Evolutionary conservation across 2,888 invertebrate genomes (phyloP), one percentile per base, ranked within the genome.

Genomic region (Chromoteleia sp.): DNA sequence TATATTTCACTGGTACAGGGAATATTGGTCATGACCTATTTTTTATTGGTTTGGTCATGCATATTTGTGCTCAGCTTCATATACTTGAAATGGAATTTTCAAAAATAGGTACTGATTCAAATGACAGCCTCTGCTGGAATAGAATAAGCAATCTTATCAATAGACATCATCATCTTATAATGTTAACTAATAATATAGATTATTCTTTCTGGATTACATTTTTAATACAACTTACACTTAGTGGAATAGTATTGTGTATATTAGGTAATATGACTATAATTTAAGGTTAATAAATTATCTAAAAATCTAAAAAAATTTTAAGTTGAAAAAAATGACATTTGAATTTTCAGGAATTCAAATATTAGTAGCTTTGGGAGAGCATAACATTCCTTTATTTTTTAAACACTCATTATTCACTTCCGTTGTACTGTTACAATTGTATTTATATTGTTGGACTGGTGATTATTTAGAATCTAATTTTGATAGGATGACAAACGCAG

Each of bases 41-140:
- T 56, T 85, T 91, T 39, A 89, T 90, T 41, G 85, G 86, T 10
- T 63, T 89, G 4, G 75, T 87, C 1, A 88, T 90, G 86, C 89
- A 91, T 19, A 63, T 91, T 1, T 91, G 91, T 59, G 91, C 89
- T 2, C 91, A 91, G 36, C 85, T 91, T 15, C 87, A 89, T 45
- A 70, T 90, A 39, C 75, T 91, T 0, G 84, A 87, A 59, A 83
- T 86, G 15, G 70, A 84, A 7, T 83, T 86, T 15, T 17, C 15
- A n/a, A 77, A 81, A 73, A 25, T 81, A 12, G 76, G 73, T 0
- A 19, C n/a, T 7, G 61, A 73, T 14, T 7, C 17, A 6, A 29
- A 59, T 0, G 6, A 52, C 1, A 25, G 0, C 0, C 82, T 73
- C 0, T 50, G 0, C 4, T 58, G n/a, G 12, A 21, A 75, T 1